Evolutionary conservation across 2,113 vertebrate genomes (phyloP), one percentile per base, ranked within the genome.

Genomic region (Chrysemys picta): DNA sequence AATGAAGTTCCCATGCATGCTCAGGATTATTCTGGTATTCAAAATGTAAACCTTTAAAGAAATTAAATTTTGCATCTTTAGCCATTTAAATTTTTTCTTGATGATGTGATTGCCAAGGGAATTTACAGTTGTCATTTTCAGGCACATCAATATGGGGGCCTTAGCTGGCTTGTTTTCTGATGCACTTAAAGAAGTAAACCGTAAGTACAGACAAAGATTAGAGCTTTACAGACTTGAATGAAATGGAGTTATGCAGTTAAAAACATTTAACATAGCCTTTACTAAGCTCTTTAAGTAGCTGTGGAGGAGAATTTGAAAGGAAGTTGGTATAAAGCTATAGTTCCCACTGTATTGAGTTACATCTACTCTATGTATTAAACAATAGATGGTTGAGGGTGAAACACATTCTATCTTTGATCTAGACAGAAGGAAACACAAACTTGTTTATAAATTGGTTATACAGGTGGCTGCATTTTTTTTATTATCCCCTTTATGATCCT

Each of bases 11-110:
- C 35, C 80, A 0, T 82, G 75, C 82, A 57, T 19, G 59, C 79
- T 82, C 52, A 49, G 76, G 52, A 65, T 86, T 89, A 25, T 90
- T 91, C 52, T 88, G 62, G 78, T 88, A 35, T 88, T 95, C 93
- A 95, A 93, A 85, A 80, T 94, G 90, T 90, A 94, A 94, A 90
- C 16, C 4, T 69, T 80, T 93, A 29, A 27, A 47, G 88, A 89
- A 85, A 89, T 14, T 31, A 56, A n/a, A 75, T 89, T 97, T 95
- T 96, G 91, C 90, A 93, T 95, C 19, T 92, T 88, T 85, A 86
- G 45, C 35, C 69, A 35, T 88, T 96, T 96, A 90, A 80, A 84
- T 95, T 76, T 54, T 47, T 62, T 95, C 87, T 50, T 65, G 72
- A 42, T 50, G 85, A 45, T 29, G 1, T 0, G 35, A 21, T 89